Base-by-base conservation (phyloP, 2,888 invertebrate genomes). In the Campoplex capitator region DNA sequence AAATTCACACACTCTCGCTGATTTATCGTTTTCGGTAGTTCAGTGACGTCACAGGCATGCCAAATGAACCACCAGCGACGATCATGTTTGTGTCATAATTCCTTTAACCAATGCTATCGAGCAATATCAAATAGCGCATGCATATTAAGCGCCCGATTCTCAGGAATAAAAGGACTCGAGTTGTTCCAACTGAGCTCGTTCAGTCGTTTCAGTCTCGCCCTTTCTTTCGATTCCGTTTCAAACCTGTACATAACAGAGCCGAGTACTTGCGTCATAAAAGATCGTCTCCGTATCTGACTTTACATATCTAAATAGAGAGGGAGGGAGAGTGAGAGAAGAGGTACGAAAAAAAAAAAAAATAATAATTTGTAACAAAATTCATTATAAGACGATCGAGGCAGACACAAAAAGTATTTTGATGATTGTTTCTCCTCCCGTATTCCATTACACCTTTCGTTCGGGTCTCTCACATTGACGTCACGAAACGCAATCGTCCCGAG, bases 391-490 rank as follows among this genome's bases (percentile, higher is more conserved):
- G 65, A 79, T 79, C 74, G 56, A 51, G 77, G n/a, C 73, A 74
- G 73, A 71, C 83, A 62, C 58, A 77, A 77, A 71, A 80, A 51
- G 67, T 68, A 83, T 80, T 70, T 62, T 42, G 28, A 80, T 68
- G 83, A 86, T 83, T 79, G 73, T 83, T 80, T 76, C 62, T 83
- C 56, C 51, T 80, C 79, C 18, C 38, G 48, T n/a, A 81, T 70
- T 80, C 62, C 81, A 45, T 67, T 81, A 81, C 51, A 73, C 58
- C 35, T 80, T 75, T 77, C 80, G 51, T 23, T 77, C 42, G 58
- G 23, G 3, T 48, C 32, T 23, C 48, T 56, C 38, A 56, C 86
- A 84, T 84, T 86, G 86, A 84, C 86, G 86, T 84, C 86, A 86
- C 74, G 35, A 45, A 32, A 45, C 23, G 45, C 28, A 70, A 35